Evolutionary conservation across 2,797 vertebrate species (phyloP).

Genomic region (Clarias platycephalus): DNA sequence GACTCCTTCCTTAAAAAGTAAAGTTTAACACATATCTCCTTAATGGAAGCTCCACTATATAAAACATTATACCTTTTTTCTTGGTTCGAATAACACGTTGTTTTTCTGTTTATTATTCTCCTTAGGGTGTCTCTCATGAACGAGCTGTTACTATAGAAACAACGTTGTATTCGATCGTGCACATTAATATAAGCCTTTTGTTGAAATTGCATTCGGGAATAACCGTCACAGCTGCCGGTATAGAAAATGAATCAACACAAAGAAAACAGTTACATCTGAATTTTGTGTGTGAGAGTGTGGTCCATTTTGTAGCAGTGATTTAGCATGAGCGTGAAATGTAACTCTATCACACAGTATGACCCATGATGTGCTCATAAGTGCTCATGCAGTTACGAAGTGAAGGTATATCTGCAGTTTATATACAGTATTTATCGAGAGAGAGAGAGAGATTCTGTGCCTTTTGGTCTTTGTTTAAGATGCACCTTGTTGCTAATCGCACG

Average conservation of each 20-base stretch:
- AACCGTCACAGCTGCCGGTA: neutral
- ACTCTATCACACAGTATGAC: neutral
- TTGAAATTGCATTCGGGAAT: neutral
- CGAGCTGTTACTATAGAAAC: neutral
- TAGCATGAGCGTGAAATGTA: neutral
- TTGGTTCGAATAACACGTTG: neutral
- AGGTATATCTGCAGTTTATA: neutral
- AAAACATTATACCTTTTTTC: neutral
- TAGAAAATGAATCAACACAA: neutral
- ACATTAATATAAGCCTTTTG: neutral
- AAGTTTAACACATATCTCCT: neutral
- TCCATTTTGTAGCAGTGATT: neutral
- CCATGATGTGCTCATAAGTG: neutral
- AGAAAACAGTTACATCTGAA: neutral
- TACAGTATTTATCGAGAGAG: neutral
- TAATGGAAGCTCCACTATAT: neutral
- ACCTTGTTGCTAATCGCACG: neutral
- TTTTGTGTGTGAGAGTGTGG: neutral
- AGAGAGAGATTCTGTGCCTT: neutral
- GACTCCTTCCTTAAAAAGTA: neutral
- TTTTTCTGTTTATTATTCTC: neutral
- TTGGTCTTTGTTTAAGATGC: neutral
- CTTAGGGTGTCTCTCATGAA: neutral
- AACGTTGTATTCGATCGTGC: neutral
- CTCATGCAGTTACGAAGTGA: too few relatives aligned